These are phyloP conservation scores for Trichogramma pretiosum DNA, from an alignment of 1,140 invertebrate genomes.

Conservation along the genomic window DNA sequence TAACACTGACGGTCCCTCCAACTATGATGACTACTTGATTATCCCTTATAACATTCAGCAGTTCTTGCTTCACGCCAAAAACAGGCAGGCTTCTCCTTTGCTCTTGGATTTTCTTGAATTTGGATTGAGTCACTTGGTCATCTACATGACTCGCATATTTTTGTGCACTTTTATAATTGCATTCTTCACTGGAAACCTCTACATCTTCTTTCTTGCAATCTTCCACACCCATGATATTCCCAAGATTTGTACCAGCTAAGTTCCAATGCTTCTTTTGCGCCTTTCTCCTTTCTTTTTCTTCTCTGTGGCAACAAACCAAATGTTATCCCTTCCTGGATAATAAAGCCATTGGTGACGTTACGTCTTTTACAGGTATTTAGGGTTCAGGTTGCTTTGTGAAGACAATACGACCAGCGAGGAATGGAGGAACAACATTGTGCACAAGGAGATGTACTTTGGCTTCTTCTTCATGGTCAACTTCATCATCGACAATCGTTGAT, in stretches of 20 bases:
- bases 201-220: slow-evolving; percentile 66
- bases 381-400: slow-evolving; percentile 97
- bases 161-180: slow-evolving; percentile 77
- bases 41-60: slow-evolving; percentile 88
- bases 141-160: slow-evolving; percentile 95
- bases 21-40: slow-evolving; percentile 95
- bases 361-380: slow-evolving; percentile 67
- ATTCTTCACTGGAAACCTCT: slow-evolving; percentile 52
- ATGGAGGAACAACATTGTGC: slow-evolving; percentile 97
- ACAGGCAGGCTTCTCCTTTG: slow-evolving; percentile 91
- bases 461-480: slow-evolving; percentile 86
- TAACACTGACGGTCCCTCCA: slow-evolving; percentile 97
- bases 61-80: slow-evolving; percentile 89
- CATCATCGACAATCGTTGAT: slow-evolving; percentile 81
- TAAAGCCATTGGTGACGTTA: slow-evolving; percentile 95
- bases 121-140: slow-evolving; percentile 73
- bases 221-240: slow-evolving; percentile 89
- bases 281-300: slow-evolving; percentile 91
- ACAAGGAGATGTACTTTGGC: slow-evolving; percentile 93
- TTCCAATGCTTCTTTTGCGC: slow-evolving; percentile 99
- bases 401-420: slow-evolving; percentile 83
- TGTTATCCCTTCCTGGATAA: slow-evolving; percentile 92
- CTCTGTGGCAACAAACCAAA: slow-evolving; percentile 80
- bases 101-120: slow-evolving; percentile 74
- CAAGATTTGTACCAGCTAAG: slow-evolving; percentile 88